phyloP scores from a whole-genome alignment of 2,888 invertebrate genomes.

The Drosophila nigricruria region DNA sequence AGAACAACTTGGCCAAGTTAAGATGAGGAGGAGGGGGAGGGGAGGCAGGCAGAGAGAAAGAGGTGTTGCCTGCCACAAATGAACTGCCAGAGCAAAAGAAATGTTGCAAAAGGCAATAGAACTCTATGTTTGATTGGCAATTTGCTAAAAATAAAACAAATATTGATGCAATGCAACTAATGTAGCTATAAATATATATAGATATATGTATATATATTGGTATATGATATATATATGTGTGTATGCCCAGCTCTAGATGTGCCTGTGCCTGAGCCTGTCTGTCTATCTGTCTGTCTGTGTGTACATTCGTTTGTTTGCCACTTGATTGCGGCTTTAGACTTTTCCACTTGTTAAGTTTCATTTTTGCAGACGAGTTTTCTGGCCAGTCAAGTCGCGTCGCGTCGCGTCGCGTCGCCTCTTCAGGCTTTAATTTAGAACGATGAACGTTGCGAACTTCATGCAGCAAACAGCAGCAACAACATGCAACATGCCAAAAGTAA shows the following conservation, averaged over 20 bases:
- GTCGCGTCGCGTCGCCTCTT: slow-evolving; percentile 52
- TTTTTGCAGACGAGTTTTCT: slow-evolving; percentile 66
- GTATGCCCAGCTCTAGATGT: neutral
- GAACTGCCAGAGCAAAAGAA: slow-evolving; percentile 9
- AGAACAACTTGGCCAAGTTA: slow-evolving; percentile 49
- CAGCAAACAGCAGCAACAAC: slow-evolving; percentile 32
- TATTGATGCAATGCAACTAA: slow-evolving; percentile 27
- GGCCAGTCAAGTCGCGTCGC: slow-evolving; percentile 39
- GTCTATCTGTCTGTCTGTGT: slow-evolving; percentile 12
- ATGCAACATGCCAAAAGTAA: slow-evolving; percentile 22
- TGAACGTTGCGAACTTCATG: slow-evolving; percentile 36
- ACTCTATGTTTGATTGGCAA: slow-evolving; percentile 58
- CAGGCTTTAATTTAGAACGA: slow-evolving; percentile 69
- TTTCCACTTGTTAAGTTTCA: slow-evolving; percentile 75
- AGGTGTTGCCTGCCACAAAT: neutral
- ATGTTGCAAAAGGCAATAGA: neutral
- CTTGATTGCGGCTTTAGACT: slow-evolving; percentile 74
- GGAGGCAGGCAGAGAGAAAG: too few relatives aligned
- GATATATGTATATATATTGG: neutral
- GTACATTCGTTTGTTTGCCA: slow-evolving; percentile 64
- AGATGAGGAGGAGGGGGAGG: neutral
- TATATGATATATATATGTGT: neutral
- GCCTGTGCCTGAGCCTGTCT: slow-evolving; percentile 1
- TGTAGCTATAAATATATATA: slow-evolving; percentile 7
- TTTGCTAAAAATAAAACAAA: slow-evolving; percentile 65